Conservation (phyloP, 2,113 vertebrate species). For the Psittacula cyanocephala region DNA sequence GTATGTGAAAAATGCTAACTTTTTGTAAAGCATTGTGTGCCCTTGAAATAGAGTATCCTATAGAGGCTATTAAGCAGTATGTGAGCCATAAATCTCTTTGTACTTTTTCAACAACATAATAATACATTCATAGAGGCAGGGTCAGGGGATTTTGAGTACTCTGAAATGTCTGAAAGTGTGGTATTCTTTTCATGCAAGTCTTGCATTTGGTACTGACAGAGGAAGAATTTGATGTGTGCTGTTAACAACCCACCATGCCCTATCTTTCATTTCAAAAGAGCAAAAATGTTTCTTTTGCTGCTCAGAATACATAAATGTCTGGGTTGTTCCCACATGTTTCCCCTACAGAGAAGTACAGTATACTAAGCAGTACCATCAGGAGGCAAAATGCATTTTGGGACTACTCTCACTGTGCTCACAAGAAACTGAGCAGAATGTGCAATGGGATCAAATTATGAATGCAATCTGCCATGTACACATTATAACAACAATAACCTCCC, state of each 20-base stretch:
- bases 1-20: slow-evolving; percentile 17
- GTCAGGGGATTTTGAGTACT: not conserved
- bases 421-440: not conserved
- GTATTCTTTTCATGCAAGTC: not conserved
- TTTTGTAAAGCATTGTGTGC: not conserved
- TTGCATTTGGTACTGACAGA: not conserved
- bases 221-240: not conserved
- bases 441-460: not conserved
- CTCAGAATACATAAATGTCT: not conserved
- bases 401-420: not conserved
- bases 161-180: not conserved
- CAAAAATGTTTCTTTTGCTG: not conserved
- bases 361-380: not conserved
- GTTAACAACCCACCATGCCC: not conserved
- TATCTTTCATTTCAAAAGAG: not conserved
- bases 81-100: slow-evolving; percentile 19
- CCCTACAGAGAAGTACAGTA: not conserved
- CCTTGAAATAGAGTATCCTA: not conserved
- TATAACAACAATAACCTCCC: not conserved
- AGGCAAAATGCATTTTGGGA: not conserved
- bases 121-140: not conserved
- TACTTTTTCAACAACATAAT: not conserved
- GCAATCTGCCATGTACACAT: not conserved
- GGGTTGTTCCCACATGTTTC: not conserved
- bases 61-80: not conserved